A percentile compares a stretch with the other conserved stretches of the same genome.
Evolutionary conservation across 2,113 vertebrate species (phyloP).

Genomic region (Speoplatyrhinus poulsoni): DNA sequence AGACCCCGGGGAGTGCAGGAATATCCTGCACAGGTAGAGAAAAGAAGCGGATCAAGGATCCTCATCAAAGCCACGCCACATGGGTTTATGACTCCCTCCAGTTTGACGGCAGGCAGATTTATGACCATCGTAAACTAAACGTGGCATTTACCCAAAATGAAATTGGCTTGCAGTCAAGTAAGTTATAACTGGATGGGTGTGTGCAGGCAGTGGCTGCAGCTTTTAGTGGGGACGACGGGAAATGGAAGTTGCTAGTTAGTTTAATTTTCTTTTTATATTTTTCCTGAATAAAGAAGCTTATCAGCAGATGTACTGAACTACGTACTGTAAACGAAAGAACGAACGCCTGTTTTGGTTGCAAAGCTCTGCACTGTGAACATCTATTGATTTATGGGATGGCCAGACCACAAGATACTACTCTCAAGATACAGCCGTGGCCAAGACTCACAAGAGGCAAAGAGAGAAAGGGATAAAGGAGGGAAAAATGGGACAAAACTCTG

Average conservation of each 20-base stretch:
- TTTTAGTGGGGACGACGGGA: neutral
- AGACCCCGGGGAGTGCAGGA: constrained; percentile 29
- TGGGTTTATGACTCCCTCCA: constrained; percentile 20
- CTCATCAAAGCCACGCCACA: constrained; percentile 33
- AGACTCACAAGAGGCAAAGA: constrained; percentile 7
- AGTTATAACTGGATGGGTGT: neutral
- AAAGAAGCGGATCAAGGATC: constrained; percentile 52
- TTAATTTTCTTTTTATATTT: neutral
- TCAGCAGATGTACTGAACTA: constrained; percentile 28
- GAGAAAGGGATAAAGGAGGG: neutral
- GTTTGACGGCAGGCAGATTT: constrained; percentile 29
- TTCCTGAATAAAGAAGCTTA: constrained; percentile 6
- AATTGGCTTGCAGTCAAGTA: constrained; percentile 8
- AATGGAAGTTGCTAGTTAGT: constrained; percentile 4
- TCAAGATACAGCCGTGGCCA: constrained; percentile 8
- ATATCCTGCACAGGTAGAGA: constrained; percentile 42
- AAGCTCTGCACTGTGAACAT: constrained; percentile 6
- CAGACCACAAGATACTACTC: constrained; percentile 19
- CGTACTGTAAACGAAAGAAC: constrained; percentile 24
- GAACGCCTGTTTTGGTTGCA: constrained; percentile 7
- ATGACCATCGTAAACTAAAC: constrained; percentile 43
- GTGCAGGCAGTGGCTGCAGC: neutral
- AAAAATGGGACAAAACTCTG: neutral
- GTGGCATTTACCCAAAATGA: constrained; percentile 34
- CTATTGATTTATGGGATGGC: constrained; percentile 28